Conservation (phyloP, 2,113 vertebrate species). For the Zosterops lateralis region DNA sequence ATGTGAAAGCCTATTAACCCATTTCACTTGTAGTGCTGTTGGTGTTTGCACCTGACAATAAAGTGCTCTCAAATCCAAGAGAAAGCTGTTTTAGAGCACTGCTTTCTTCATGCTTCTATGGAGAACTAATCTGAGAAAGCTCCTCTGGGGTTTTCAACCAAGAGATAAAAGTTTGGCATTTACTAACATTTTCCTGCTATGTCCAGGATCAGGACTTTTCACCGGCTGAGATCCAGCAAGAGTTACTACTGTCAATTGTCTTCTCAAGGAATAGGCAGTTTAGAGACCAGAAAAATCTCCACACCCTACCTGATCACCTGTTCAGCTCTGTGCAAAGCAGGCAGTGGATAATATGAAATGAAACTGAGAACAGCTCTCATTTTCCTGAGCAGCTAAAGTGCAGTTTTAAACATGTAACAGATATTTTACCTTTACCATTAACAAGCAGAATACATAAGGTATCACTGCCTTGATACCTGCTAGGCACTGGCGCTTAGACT, state of each 20-base stretch:
- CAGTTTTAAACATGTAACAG: neutral
- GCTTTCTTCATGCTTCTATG: neutral
- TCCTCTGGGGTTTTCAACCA: neutral
- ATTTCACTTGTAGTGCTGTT: neutral
- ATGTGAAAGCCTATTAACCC: neutral
- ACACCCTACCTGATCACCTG: neutral
- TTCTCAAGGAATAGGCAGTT: neutral
- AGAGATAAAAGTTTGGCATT: neutral
- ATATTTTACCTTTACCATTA: neutral
- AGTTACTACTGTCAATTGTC: neutral
- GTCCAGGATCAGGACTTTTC: neutral
- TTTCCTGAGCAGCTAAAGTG: neutral
- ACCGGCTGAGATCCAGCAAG: neutral
- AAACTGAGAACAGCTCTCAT: neutral
- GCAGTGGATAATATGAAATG: neutral
- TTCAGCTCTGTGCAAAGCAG: neutral
- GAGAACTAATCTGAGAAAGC: conserved; percentile 1
- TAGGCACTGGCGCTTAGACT: neutral
- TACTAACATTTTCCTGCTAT: neutral
- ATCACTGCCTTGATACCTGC: neutral
- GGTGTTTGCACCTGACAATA: neutral
- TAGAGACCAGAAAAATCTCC: neutral
- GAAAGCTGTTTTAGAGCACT: neutral
- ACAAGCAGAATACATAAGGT: neutral
- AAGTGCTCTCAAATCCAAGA: neutral